These are phyloP conservation scores for Apodemus agrarius DNA, from an alignment of 2,797 vertebrate species.

Conservation along the genomic window DNA sequence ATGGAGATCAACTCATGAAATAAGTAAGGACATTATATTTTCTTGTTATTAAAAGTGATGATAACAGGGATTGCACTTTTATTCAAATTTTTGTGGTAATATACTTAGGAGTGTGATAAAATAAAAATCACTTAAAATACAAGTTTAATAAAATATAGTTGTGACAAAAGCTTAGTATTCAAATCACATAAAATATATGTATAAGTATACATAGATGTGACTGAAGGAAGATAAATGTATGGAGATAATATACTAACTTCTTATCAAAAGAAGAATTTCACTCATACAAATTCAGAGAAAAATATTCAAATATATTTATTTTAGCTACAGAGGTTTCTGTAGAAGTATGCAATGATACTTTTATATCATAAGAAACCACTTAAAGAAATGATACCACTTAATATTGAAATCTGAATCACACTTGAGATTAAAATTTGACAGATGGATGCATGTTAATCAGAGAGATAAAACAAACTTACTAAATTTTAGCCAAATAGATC, in stretches of 20 bases:
- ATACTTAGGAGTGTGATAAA: background rate
- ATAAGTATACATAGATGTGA: background rate
- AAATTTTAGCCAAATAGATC: background rate
- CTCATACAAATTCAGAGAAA: background rate
- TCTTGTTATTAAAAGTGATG: background rate
- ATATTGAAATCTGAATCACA: background rate
- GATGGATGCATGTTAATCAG: background rate
- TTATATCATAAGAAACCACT: background rate
- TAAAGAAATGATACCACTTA: background rate
- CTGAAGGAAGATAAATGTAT: background rate
- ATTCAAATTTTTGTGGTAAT: background rate
- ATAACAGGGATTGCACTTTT: background rate
- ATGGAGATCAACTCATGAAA: background rate
- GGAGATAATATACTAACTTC: background rate
- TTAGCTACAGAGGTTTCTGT: background rate
- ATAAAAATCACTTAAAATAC: background rate
- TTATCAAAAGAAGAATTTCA: background rate
- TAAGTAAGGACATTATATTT: background rate
- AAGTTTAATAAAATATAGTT: background rate
- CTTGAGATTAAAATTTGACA: background rate
- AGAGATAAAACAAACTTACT: background rate
- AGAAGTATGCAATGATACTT: background rate
- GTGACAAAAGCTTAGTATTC: background rate
- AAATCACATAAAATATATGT: background rate
- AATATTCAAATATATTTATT: background rate